phyloP scores from a whole-genome alignment of 2,113 vertebrate species.

The Accipiter cooperii region DNA sequence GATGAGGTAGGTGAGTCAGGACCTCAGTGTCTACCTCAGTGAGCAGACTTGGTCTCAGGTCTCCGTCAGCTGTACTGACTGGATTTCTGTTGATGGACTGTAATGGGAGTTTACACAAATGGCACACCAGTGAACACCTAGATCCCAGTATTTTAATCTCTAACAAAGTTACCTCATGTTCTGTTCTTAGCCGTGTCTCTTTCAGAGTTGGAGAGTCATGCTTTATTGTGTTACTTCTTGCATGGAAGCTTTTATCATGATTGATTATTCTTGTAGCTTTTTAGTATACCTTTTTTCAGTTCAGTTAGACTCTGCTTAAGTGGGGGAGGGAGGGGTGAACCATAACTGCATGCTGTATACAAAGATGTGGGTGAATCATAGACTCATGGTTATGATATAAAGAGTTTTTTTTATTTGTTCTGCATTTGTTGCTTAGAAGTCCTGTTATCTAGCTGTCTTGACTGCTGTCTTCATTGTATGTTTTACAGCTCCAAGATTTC shows the following conservation, averaged over 20 bases:
- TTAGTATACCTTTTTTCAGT: background rate
- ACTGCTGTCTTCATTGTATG: background rate
- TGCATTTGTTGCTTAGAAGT: background rate
- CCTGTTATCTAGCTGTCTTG: background rate
- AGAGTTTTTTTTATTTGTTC: background rate
- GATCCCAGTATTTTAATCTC: background rate
- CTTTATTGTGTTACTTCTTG: background rate
- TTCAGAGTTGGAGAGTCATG: background rate
- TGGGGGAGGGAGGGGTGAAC: background rate
- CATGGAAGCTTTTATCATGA: background rate
- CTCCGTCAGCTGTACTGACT: background rate
- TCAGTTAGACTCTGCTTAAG: background rate
- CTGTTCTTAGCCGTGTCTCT: background rate
- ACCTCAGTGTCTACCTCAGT: background rate
- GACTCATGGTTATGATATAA: background rate
- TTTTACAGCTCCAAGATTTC: background rate
- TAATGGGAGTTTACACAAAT: background rate
- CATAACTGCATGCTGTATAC: background rate
- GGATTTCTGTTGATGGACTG: background rate
- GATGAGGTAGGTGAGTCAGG: background rate
- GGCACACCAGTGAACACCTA: background rate
- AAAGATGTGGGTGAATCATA: background rate
- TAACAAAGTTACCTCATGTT: background rate
- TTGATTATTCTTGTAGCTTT: background rate
- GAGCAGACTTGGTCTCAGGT: background rate